Conservation (phyloP, 2,797 vertebrate genomes). For the Sphenodon punctatus region DNA sequence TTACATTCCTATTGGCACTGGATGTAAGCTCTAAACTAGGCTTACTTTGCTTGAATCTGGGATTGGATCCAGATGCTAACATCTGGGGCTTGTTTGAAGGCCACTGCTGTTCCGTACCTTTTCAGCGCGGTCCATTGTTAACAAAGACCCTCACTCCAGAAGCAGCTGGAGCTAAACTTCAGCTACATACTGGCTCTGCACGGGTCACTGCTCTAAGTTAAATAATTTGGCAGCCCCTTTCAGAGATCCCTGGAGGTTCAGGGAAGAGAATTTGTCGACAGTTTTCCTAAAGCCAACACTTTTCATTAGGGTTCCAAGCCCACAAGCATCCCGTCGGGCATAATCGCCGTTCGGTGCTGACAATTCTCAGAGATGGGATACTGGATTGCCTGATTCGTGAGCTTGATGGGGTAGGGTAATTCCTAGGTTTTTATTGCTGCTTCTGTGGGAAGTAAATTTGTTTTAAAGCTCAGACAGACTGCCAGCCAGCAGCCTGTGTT, state of each 20-base stretch:
- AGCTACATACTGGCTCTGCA: neutral
- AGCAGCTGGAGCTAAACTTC: neutral
- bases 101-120: neutral
- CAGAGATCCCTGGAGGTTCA: neutral
- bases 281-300: too few relatives aligned
- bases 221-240: neutral
- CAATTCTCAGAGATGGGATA: neutral
- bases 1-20: too few relatives aligned
- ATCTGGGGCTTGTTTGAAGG: too few relatives aligned
- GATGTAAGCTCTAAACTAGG: neutral
- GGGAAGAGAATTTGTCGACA: neutral
- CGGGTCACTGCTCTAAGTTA: conserved; percentile 6
- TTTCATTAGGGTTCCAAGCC: neutral
- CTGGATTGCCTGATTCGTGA: neutral
- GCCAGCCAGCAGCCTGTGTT: conserved; percentile 34
- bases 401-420: neutral
- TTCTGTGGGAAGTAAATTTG: conserved; percentile 35
- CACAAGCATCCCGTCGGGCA: neutral
- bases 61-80: neutral
- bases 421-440: neutral
- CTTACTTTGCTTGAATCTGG: too few relatives aligned
- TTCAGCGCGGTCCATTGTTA: neutral
- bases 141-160: neutral
- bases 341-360: neutral
- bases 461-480: neutral